Conservation (phyloP, 2,113 vertebrate species). For the Willisornis vidua region DNA sequence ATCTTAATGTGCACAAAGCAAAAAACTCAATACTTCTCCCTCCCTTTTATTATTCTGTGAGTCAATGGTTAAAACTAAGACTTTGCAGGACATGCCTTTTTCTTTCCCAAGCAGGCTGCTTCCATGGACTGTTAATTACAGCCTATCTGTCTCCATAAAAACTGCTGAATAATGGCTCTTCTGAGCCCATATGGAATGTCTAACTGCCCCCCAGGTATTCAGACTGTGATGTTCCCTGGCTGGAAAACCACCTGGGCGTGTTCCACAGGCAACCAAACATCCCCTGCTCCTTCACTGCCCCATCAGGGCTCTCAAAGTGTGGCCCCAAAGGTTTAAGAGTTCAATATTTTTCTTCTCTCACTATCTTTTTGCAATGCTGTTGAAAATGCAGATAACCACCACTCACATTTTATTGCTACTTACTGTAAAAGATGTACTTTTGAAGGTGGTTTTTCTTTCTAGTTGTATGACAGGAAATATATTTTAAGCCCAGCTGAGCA, state of each 20-base stretch:
- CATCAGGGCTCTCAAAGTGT: not conserved
- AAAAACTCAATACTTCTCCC: not conserved
- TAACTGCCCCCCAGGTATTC: not conserved
- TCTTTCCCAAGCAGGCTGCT: not conserved
- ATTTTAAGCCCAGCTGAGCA: not conserved
- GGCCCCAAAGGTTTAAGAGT: not conserved
- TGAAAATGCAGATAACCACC: not conserved
- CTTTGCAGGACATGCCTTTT: not conserved
- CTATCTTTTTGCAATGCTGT: not conserved
- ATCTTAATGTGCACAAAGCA: not conserved
- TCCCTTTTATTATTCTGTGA: not conserved
- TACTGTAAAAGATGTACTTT: not conserved
- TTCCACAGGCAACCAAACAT: not conserved
- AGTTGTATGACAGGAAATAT: not conserved
- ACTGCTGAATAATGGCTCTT: not conserved
- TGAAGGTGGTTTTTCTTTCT: not conserved
- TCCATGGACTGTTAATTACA: not conserved
- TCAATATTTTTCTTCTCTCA: not conserved
- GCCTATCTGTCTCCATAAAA: constrained; percentile 19
- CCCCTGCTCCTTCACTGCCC: not conserved
- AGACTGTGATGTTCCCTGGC: not conserved
- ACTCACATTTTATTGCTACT: not conserved
- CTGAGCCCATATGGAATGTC: not conserved
- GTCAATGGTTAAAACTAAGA: not conserved
- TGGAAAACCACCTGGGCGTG: not conserved